phyloP scores from a whole-genome alignment of 2,888 invertebrate species.

The Dusona sp. region DNA sequence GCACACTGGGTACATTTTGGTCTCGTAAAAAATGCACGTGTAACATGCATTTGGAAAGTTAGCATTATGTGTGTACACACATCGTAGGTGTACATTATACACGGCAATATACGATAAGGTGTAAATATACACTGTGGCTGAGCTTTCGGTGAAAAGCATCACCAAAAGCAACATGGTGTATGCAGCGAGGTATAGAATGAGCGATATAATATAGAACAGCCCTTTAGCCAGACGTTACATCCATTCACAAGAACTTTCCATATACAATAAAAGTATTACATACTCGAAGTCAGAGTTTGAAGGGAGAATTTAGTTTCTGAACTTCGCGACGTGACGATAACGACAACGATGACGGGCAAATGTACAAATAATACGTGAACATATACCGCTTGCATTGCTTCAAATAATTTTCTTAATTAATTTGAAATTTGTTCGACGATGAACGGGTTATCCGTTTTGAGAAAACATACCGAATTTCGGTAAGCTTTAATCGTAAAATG shows the following conservation, averaged over 20 bases:
- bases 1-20: neutral
- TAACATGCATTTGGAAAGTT: neutral
- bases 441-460: constrained; percentile 28
- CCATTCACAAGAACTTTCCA: too few species aligned
- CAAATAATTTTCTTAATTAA: neutral
- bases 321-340: constrained; percentile 45
- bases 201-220: too few species aligned
- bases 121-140: neutral
- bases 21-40: neutral
- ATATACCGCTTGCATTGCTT: neutral
- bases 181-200: too few species aligned
- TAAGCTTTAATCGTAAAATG: constrained; percentile 60
- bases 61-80: neutral
- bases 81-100: neutral
- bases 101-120: neutral
- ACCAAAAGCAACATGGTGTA: too few species aligned
- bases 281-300: neutral
- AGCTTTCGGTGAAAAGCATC: too few species aligned
- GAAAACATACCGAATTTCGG: neutral
- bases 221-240: too few species aligned
- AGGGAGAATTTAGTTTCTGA: constrained; percentile 43
- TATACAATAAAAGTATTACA: too few species aligned
- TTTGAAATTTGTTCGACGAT: constrained; percentile 34
- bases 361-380: neutral
- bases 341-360: neutral